Conservation (phyloP, 2,888 invertebrate genomes). For the Pammene aurita region DNA sequence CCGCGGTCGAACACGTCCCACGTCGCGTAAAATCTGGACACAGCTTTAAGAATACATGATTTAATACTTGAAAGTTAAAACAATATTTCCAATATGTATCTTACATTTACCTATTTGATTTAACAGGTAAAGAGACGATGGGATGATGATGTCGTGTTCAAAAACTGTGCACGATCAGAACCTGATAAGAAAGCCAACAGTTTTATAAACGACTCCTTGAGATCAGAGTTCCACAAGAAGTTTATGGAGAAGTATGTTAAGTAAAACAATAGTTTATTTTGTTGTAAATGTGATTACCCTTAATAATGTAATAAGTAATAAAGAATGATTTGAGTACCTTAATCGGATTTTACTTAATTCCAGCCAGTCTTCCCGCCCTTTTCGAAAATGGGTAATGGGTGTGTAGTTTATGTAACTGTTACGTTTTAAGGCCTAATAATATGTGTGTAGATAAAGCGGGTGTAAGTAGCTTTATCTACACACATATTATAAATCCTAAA, state of each 20-base stretch:
- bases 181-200: conserved; percentile 93
- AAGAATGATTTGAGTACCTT: conserved; percentile 8
- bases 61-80: too few relatives aligned
- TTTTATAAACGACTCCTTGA: conserved; percentile 98
- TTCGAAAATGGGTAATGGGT: background rate
- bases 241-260: conserved; percentile 99
- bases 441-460: too few relatives aligned
- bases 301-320: conserved; percentile 6
- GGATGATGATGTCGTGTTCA: conserved; percentile 99
- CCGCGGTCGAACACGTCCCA: too few relatives aligned
- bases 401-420: too few relatives aligned
- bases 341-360: background rate
- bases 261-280: conserved; percentile 71
- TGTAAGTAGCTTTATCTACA: too few relatives aligned
- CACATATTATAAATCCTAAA: too few relatives aligned
- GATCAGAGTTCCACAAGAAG: conserved; percentile 99
- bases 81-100: too few relatives aligned
- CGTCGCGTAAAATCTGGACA: too few relatives aligned
- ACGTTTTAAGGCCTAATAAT: too few relatives aligned
- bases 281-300: conserved; percentile 1
- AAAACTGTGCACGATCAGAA: conserved; percentile 98
- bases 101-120: background rate
- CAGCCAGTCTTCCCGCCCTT: background rate
- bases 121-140: conserved; percentile 92
- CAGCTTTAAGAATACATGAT: too few relatives aligned